Evolutionary conservation across 2,888 invertebrate genomes (phyloP).

Genomic region (Erebia aethiops): DNA sequence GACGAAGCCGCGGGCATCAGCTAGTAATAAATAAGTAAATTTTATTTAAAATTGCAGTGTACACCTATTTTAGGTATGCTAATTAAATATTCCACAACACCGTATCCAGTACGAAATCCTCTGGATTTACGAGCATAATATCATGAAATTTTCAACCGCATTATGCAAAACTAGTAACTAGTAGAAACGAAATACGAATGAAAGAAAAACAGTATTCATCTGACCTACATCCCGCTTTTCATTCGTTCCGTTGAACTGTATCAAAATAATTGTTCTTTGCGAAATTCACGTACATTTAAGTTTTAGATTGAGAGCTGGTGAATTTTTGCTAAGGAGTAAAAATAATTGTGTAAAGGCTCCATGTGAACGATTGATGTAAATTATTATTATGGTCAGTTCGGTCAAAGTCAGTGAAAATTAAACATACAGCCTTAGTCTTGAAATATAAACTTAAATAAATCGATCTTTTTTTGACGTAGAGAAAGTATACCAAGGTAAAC

Average conservation of each 20-base stretch:
- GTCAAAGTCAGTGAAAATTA: too few relatives aligned
- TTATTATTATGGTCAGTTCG: too few relatives aligned
- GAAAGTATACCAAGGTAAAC: too few relatives aligned
- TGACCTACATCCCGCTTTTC: constrained; percentile 27
- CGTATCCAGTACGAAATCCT: background rate
- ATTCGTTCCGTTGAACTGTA: constrained; percentile 30
- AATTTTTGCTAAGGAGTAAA: background rate
- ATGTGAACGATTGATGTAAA: too few relatives aligned
- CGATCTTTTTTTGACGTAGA: too few relatives aligned
- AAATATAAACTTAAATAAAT: too few relatives aligned
- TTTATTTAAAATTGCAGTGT: background rate
- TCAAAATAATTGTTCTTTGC: constrained; percentile 30
- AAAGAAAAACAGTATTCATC: constrained; percentile 31
- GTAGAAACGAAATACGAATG: constrained; percentile 18
- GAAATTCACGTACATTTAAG: constrained; percentile 21
- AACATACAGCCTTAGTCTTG: too few relatives aligned
- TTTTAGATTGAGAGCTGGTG: constrained; percentile 3
- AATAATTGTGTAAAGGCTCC: too few relatives aligned
- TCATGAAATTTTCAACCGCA: constrained; percentile 16
- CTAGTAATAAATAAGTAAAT: background rate
- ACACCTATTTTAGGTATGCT: background rate
- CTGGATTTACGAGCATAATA: constrained; percentile 16
- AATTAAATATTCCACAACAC: constrained; percentile 12
- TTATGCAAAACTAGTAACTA: constrained; percentile 23
- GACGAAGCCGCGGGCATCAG: too few relatives aligned